Evolutionary conservation across 2,797 vertebrate genomes (phyloP).

Genomic region (Oreochromis mossambicus): DNA sequence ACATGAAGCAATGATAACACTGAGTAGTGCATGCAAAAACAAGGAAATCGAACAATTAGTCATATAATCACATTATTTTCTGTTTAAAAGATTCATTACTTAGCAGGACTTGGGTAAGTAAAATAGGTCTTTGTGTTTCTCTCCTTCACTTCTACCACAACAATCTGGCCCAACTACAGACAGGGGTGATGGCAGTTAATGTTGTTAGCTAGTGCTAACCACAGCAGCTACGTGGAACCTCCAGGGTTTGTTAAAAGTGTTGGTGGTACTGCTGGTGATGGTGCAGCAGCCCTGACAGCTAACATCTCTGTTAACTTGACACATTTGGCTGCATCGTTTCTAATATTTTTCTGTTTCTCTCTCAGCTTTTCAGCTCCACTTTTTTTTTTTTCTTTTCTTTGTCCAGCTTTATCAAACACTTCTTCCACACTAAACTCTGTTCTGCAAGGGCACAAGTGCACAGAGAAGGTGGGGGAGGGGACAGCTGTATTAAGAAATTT

Average conservation of each 20-base stretch:
- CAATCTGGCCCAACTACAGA: neutral
- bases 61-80: neutral
- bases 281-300: rapidly evolving
- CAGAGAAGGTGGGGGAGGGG: rapidly evolving
- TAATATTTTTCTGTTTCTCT: rapidly evolving
- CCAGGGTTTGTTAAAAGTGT: rapidly evolving
- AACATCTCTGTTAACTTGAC: rapidly evolving
- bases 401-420: neutral
- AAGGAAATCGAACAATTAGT: no score
- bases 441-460: rapidly evolving
- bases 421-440: neutral
- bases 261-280: neutral
- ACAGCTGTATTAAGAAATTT: no score
- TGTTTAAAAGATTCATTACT: neutral
- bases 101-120: rapidly evolving
- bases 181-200: rapidly evolving
- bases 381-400: neutral
- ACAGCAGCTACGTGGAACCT: rapidly evolving
- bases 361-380: rapidly evolving
- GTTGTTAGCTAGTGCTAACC: rapidly evolving
- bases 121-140: neutral
- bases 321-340: rapidly evolving
- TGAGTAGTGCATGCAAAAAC: rapidly evolving
- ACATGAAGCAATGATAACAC: rapidly evolving
- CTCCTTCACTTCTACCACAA: rapidly evolving